Evolutionary conservation across 1,140 invertebrate genomes (phyloP).

Genomic region (Drosophila ohnishii): DNA sequence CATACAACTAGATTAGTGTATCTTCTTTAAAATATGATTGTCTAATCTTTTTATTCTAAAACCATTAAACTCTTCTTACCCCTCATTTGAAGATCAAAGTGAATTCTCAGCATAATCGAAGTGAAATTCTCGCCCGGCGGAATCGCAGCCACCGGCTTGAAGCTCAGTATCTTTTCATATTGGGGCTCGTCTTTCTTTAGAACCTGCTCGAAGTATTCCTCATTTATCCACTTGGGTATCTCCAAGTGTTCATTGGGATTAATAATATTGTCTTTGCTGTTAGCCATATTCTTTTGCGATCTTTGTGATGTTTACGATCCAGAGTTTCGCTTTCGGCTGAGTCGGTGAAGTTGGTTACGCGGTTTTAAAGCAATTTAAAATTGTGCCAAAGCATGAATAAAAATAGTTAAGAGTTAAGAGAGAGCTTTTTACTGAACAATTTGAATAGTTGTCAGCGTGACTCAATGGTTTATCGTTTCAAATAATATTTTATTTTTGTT

Average conservation of each 20-base stretch:
- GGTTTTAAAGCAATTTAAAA: neutral
- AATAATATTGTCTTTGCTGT: conserved; percentile 14
- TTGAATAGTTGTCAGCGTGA: neutral
- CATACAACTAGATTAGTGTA: no score
- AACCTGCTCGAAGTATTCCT: conserved; percentile 79
- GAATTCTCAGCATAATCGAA: conserved; percentile 65
- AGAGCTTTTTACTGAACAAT: neutral
- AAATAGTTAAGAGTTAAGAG: neutral
- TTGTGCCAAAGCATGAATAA: neutral
- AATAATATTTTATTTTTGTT: neutral
- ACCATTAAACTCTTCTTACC: conserved; percentile 22
- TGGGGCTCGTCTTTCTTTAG: conserved; percentile 80
- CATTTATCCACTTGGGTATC: conserved; percentile 83
- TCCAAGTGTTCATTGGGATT: conserved; percentile 69
- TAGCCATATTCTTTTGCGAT: neutral
- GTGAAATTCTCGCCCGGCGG: conserved; percentile 72
- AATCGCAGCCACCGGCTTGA: conserved; percentile 67
- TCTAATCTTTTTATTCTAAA: neutral
- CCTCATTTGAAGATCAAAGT: conserved; percentile 63
- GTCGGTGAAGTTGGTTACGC: neutral
- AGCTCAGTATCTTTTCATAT: conserved; percentile 61
- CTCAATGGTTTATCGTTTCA: neutral
- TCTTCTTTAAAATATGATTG: no score
- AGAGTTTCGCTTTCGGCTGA: conserved; percentile 12
- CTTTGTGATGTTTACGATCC: neutral